Evolutionary conservation across 2,888 invertebrate species (phyloP).

Genomic region (Tortricodes alternella): DNA sequence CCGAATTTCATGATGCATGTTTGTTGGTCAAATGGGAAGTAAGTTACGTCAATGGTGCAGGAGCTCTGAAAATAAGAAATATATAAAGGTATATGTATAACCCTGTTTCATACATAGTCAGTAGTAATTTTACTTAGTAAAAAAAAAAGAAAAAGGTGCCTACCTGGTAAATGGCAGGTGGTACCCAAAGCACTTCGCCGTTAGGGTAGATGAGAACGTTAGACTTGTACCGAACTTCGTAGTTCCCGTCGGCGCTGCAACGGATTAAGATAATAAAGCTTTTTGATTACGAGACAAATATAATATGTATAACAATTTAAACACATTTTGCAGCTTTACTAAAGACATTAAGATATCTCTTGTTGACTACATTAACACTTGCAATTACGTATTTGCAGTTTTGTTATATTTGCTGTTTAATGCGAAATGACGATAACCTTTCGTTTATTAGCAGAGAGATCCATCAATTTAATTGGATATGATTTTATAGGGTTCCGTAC

Average conservation of each 20-base stretch:
- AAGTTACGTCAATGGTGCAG: slow-evolving; percentile 99
- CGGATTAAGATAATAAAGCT: slow-evolving; percentile 16
- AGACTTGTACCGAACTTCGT: slow-evolving; percentile 99
- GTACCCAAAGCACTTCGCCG: slow-evolving; percentile 99
- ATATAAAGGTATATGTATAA: background rate
- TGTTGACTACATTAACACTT: too few relatives aligned
- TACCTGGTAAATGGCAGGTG: slow-evolving; percentile 98
- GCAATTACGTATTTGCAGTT: too few relatives aligned
- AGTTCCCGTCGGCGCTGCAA: slow-evolving; percentile 98
- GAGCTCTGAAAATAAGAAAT: slow-evolving; percentile 88
- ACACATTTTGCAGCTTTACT: too few relatives aligned
- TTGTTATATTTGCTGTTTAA: too few relatives aligned
- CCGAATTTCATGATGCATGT: slow-evolving; percentile 99
- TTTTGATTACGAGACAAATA: background rate
- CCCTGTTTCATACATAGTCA: too few relatives aligned
- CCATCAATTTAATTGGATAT: too few relatives aligned
- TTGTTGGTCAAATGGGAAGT: slow-evolving; percentile 99
- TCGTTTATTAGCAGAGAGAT: too few relatives aligned
- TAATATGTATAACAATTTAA: background rate
- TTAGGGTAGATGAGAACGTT: slow-evolving; percentile 99
- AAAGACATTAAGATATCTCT: too few relatives aligned
- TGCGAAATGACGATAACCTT: too few relatives aligned
- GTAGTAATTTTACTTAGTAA: too few relatives aligned
- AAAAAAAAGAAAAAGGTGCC: too few relatives aligned
- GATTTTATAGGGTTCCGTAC: too few relatives aligned